Base-by-base conservation (phyloP, 2,888 invertebrate genomes). In the Syrphus vitripennis region DNA sequence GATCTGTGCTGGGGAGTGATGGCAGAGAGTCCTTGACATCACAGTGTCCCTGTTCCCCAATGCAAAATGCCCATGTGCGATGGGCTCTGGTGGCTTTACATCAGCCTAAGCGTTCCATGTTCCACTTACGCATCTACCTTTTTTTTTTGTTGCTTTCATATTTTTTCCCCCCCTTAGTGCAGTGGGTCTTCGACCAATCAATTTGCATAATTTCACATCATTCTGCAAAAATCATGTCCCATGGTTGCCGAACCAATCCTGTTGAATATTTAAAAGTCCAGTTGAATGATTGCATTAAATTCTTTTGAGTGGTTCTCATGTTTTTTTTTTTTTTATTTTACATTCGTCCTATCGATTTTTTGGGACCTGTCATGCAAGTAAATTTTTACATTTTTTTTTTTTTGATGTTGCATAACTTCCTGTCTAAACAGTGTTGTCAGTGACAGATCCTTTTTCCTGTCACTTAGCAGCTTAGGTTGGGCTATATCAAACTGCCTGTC, bases 161-260 rank as follows among this genome's bases (percentile, higher is more conserved):
- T n/a, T 69, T 55, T 31, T 63, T 67, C 19, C 2, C 12, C 10
- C 29, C 29, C 16, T 61, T 63, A n/a, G 69, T 59, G 50, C 9
- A 1, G 45, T 29, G 40, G 59, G 10, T 24, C 70, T 70, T 72
- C 61, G 29, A 67, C 76, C 80, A 76, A 84, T 72, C 84, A 80
- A 84, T 84, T 84, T 79, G 76, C 80, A 84, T 84, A 80, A 84
- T 80, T 84, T 71, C 65, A 34, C 57, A 80, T 70, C 74, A 74
- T 76, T 71, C 75, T 65, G 77, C 42, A 83, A 70, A 83, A 75
- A 79, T 75, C 79, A 75, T 75, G 63, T 65, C 69, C 78, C 72
- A 77, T 70, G 65, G 70, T 50, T 63, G 40, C 26, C 63, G 34
- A 61, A 42, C 63, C 70, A 71, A 42, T 80, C 79, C 71, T 79